Evolutionary conservation across 1,140 invertebrate genomes (phyloP).

Genomic region (Vanessa tameamea): DNA sequence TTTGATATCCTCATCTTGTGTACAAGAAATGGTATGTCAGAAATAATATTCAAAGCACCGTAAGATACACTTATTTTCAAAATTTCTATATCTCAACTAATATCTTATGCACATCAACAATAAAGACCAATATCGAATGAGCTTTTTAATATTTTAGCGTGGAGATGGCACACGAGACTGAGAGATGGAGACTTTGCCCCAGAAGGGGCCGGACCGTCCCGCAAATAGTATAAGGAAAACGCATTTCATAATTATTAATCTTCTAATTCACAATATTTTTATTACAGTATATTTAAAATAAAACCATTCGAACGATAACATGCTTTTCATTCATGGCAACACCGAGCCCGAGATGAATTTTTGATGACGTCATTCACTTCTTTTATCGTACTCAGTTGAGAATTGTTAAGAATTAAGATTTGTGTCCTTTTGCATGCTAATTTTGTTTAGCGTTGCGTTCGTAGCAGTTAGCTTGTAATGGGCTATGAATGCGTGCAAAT

Average conservation of each 20-base stretch:
- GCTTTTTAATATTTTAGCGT: conserved; percentile 74
- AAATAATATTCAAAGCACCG: conserved; percentile 17
- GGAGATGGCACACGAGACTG: conserved; percentile 69
- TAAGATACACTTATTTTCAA: conserved; percentile 35
- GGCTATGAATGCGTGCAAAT: conserved; percentile 27
- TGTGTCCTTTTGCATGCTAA: conserved; percentile 76
- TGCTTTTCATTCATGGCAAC: conserved; percentile 77
- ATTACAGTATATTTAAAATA: conserved; percentile 69
- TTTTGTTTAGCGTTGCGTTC: conserved; percentile 35
- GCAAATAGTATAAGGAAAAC: conserved; percentile 75
- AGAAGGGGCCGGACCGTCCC: conserved; percentile 71
- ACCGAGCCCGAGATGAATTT: conserved; percentile 54
- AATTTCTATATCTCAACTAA: conserved; percentile 34
- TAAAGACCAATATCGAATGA: conserved; percentile 49
- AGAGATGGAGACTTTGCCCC: conserved; percentile 75
- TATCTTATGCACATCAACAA: conserved; percentile 21
- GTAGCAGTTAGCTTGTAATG: conserved; percentile 19
- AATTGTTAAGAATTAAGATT: conserved; percentile 36
- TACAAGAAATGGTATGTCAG: neutral
- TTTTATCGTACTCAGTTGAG: conserved; percentile 56
- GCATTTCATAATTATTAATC: conserved; percentile 53
- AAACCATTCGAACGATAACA: conserved; percentile 63
- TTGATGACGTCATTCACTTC: conserved; percentile 73
- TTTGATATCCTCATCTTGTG: neutral
- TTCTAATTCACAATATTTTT: conserved; percentile 59